phyloP scores from a whole-genome alignment of 2,113 vertebrate species.

The Cephalopterus ornatus region DNA sequence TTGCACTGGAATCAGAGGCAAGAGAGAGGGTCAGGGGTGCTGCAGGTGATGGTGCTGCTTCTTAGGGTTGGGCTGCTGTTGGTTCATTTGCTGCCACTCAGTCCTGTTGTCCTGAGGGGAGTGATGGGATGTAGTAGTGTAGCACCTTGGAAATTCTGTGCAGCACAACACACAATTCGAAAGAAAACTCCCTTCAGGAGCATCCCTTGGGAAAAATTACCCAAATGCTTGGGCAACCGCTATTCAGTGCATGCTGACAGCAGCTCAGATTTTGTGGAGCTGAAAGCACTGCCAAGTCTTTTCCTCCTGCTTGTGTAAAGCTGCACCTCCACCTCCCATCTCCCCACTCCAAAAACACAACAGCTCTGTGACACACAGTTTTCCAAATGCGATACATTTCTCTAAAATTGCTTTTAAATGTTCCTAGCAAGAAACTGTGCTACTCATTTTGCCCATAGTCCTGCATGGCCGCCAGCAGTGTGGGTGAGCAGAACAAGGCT shows the following conservation, averaged over 20 bases:
- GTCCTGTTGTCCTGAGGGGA: fast-evolving
- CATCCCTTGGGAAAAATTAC: not conserved
- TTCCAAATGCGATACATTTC: not conserved
- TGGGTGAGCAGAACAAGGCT: not conserved
- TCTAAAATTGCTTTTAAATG: not conserved
- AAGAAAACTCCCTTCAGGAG: not conserved
- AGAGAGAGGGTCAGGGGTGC: not conserved
- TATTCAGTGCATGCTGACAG: not conserved
- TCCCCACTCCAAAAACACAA: not conserved
- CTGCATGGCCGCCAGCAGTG: not conserved
- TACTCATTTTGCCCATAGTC: not conserved
- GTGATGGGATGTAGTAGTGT: fast-evolving
- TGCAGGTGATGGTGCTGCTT: not conserved
- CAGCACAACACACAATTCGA: not conserved
- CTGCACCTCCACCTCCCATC: not conserved
- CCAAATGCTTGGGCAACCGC: not conserved
- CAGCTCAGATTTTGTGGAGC: not conserved
- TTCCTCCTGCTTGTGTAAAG: not conserved
- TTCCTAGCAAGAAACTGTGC: not conserved
- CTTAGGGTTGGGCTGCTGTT: not conserved
- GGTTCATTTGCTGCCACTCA: not conserved
- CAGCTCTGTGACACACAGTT: not conserved
- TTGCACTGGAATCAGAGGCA: fast-evolving
- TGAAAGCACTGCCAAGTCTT: not conserved
- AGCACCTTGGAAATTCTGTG: not conserved